Evolutionary conservation across 2,113 vertebrate genomes (phyloP).

Genomic region (Anhinga anhinga): DNA sequence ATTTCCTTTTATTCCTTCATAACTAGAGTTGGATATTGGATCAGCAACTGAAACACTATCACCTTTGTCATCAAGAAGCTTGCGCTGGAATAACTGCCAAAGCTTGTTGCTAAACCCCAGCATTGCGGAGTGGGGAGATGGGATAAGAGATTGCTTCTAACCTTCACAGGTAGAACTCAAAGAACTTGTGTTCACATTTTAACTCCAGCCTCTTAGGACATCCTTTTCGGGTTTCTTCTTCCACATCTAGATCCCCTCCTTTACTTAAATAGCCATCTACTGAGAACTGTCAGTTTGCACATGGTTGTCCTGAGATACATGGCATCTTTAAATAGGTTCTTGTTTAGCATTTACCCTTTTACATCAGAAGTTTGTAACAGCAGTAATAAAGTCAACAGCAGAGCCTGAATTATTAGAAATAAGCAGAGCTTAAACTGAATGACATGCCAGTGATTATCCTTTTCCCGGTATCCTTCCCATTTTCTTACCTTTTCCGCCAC

Average conservation of each 20-base stretch:
- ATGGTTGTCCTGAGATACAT: fast-evolving
- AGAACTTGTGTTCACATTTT: neutral
- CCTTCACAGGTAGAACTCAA: neutral
- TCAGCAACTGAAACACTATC: neutral
- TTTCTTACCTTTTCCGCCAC: neutral
- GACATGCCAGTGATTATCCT: neutral
- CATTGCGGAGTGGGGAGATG: neutral
- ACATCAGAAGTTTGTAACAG: neutral
- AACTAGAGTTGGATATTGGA: neutral
- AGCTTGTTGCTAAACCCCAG: neutral
- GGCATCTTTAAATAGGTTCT: neutral
- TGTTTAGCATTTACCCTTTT: neutral
- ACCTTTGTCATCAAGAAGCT: neutral
- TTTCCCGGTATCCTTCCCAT: neutral
- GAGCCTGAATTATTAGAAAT: neutral
- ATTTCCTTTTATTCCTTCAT: neutral
- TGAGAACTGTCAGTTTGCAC: neutral
- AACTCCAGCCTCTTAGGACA: neutral
- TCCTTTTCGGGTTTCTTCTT: neutral
- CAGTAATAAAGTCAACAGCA: neutral
- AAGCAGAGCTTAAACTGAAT: neutral
- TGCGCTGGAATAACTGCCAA: neutral
- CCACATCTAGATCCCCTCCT: neutral
- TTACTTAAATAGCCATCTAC: neutral
- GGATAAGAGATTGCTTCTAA: neutral